Base-by-base conservation (phyloP, 1,140 invertebrate genomes). In the Drosophila sulfurigaster region DNA sequence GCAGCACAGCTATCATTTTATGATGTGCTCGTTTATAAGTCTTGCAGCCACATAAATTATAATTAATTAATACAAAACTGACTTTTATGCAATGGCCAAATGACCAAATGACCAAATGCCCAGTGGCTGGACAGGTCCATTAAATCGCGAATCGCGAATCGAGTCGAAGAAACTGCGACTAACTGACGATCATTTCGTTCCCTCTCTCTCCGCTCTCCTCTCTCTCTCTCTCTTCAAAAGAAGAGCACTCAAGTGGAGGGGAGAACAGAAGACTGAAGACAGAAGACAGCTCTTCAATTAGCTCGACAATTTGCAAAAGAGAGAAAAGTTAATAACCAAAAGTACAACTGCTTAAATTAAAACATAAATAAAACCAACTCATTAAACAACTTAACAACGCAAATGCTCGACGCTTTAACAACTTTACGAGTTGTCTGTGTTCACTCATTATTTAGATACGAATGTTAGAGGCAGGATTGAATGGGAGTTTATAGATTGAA, bases 11-110 rank as follows among this genome's bases (percentile, higher is more conserved):
- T 79, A 87, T 80, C 82, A 80, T 80, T 87, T 87, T 87, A 87
- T 87, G 82, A 87, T 82, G 77, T 80, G 82, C 81, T 85, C 81
- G 82, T 83, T 85, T 85, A 82, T 79, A 79, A 80, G 64, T 74
- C 77, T 82, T 85, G 81, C 81, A 83, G 81, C 73, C 78, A 81
- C 85, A 88, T 89, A 88, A 88, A 88, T 88, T 89, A 89, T 78
- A 82, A 78, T 87, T 87, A 87, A 88, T 87, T 87, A 88, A 87
- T 88, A 78, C 65, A 75, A 88, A 86, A 86, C 72, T 79, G 82
- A 86, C 78, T 85, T 83, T 83, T 83, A 83, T 83, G 81, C 81
- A 83, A 69, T 56, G 71, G 56, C 20, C 20, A 38, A 64, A 52
- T 41, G 59, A 32, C 49, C 52, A 75, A 62, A 72, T 62, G 35